Conservation (phyloP, 2,113 vertebrate genomes). For the Apeltes quadracus region DNA sequence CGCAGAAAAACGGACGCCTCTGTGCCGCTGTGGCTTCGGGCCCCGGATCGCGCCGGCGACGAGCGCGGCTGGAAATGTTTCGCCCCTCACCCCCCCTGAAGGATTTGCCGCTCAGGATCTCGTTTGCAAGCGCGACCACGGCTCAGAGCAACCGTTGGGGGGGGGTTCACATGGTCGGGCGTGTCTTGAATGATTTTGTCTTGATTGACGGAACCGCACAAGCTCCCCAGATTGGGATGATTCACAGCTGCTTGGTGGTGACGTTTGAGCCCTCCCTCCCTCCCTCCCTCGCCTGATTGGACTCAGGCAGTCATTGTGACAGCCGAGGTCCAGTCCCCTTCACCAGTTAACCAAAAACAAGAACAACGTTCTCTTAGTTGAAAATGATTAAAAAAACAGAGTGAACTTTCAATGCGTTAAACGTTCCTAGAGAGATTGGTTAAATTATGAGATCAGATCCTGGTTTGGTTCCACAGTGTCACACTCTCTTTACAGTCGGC, state of each 20-base stretch:
- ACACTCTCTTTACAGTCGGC: conserved; percentile 32
- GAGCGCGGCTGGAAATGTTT: conserved; percentile 48
- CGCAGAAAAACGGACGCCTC: conserved; percentile 36
- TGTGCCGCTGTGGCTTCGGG: conserved; percentile 26
- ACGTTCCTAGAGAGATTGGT: conserved; percentile 13
- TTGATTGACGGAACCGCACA: conserved; percentile 3
- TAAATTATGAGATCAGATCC: conserved; percentile 22
- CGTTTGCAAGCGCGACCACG: too few relatives aligned
- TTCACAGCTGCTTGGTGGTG: conserved; percentile 28
- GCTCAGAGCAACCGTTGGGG: conserved; percentile 8
- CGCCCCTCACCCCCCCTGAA: too few relatives aligned
- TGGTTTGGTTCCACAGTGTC: background rate
- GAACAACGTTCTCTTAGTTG: background rate
- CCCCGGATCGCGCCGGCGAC: conserved; percentile 40
- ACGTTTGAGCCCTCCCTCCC: background rate
- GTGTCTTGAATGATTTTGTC: conserved; percentile 30
- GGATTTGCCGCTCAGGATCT: conserved; percentile 27
- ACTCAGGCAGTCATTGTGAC: conserved; percentile 9
- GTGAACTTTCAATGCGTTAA: conserved; percentile 3
- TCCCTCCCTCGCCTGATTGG: conserved; percentile 8
- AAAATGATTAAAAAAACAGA: conserved; percentile 6
- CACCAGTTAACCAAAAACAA: conserved; percentile 7
- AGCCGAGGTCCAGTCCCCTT: conserved; percentile 13
- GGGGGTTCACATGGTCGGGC: too few relatives aligned
- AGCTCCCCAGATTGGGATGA: conserved; percentile 18